Evolutionary conservation across 2,888 invertebrate species (phyloP), one percentile per base, ranked within the genome.

Genomic region (Furcula furcula): DNA sequence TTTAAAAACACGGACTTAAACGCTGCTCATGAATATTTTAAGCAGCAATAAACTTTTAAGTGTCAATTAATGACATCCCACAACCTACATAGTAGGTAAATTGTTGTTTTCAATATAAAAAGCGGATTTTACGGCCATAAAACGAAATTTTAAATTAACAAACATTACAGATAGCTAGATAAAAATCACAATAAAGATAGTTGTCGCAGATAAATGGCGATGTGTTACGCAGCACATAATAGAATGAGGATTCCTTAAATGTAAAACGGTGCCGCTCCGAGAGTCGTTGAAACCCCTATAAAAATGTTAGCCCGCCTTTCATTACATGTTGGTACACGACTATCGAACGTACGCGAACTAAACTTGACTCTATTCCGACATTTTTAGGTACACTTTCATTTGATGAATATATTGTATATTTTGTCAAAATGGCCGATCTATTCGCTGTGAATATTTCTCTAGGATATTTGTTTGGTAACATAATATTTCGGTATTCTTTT

Each of bases 231-330:
- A 68, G 72, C 80, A 75, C 76, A 77, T 82, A 82, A 80, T 79
- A 74, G 77, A 81, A 82, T 77, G 81, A 71, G 76, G 70, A 82
- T 81, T 83, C 80, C 83, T 79, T 85, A 81, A 82, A 85, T 84
- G 86, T 82, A 83, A 85, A 85, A 76, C 79, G 81, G 66, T 61
- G 58, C 68, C 74, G 76, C 72, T 72, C 71, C 55, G 72, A 73
- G 80, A 77, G 75, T 78, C 85, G 83, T 85, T 85, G 78, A 72
- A 83, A 78, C 83, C 83, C 75, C 86, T 81, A 85, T 85, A 85
- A 85, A 85, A 85, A 85, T 83, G 84, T 85, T 82, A 83, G 79
- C 74, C 81, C 76, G 69, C 76, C 73, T 85, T 84, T 83, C 86
- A 84, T 84, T 84, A 83, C 83, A 76, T 77, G 79, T 74, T 60